phyloP scores from a whole-genome alignment of 1,140 invertebrate genomes.

The Papilio polyxenes region DNA sequence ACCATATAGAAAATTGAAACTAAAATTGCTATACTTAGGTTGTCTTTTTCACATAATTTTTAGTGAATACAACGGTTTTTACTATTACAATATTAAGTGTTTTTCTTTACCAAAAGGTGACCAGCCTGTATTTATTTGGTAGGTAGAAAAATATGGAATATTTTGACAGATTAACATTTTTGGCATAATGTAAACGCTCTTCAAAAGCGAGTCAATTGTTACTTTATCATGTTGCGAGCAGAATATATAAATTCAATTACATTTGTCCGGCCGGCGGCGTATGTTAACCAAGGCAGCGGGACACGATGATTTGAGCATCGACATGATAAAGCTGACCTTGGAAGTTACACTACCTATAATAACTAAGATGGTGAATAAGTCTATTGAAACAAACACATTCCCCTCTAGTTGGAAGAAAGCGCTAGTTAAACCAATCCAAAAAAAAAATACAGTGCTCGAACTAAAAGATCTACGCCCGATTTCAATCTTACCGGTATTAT shows the following conservation, averaged over 20 bases:
- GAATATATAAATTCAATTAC: background rate
- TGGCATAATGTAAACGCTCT: background rate
- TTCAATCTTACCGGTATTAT: no score
- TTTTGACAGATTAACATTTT: background rate
- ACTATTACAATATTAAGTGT: background rate
- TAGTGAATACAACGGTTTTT: background rate
- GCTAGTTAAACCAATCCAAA: no score
- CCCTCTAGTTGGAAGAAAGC: constrained; percentile 24
- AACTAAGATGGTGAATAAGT: constrained; percentile 29
- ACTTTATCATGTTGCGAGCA: background rate
- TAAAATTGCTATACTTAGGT: background rate
- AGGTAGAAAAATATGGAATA: no score
- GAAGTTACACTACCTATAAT: constrained; percentile 18
- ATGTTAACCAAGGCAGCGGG: constrained; percentile 31
- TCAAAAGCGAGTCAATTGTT: background rate
- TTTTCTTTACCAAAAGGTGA: background rate
- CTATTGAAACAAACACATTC: constrained; percentile 21
- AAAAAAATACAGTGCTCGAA: no score
- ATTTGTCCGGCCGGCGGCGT: background rate
- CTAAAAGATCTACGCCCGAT: no score
- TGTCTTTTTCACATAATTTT: background rate
- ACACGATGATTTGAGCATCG: constrained; percentile 20
- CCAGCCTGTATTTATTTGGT: no score
- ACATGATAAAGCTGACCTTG: constrained; percentile 31
- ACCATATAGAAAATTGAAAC: constrained; percentile 21